Base-by-base conservation (phyloP, 64 coral and sea anemone species). In the Stichodactyla helianthus region DNA sequence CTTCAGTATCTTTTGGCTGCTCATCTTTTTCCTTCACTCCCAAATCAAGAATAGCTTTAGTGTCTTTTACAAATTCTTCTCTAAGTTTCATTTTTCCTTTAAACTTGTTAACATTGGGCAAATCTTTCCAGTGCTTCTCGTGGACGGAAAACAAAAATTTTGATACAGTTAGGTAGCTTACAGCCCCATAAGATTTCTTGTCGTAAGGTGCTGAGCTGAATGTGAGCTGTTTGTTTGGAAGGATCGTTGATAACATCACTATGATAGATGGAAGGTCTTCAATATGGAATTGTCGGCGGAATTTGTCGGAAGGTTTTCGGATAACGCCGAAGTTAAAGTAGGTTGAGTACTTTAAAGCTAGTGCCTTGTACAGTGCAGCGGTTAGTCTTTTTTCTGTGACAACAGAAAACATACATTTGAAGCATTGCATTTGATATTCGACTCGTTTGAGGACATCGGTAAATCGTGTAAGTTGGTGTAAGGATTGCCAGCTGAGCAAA, bases 71-170 rank as follows among this genome's bases (percentile, higher is more conserved):
- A 67, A 87, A 98, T 54, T 89, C 83, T 58, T 98, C 88, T 51
- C 79, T 89, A 16, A 92, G 64, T 5, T 89, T 82, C 55, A 92
- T 64, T 82, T 98, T 85, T 19, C 87, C 95, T 53, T 89, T 94
- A 74, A 85, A 98, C 23, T 86, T 84, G 5, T 90, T 92, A 2
- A 91, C 83, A 44, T 87, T 89, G 2, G 95, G 93, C 4, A 94
- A 67, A 15, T 98, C 93, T 51, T 52, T 82, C 89, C 92, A 98
- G 54, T 98, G 92, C 28, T 94, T 98, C 54, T 98, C 89, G 78
- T 98, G 95, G 18, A 93, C 95, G 6, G 93, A 98, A 78, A 87
- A 98, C 53, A 98, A 92, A 88, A 98, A 94, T 68, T 83, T 91
- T 59, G 90, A 86, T 14, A 98, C 76, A 52, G 88, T 94, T 0